These are phyloP conservation scores for Rhizoglyphus robini DNA, from an alignment of 1,140 invertebrate genomes.

Conservation along the genomic window DNA sequence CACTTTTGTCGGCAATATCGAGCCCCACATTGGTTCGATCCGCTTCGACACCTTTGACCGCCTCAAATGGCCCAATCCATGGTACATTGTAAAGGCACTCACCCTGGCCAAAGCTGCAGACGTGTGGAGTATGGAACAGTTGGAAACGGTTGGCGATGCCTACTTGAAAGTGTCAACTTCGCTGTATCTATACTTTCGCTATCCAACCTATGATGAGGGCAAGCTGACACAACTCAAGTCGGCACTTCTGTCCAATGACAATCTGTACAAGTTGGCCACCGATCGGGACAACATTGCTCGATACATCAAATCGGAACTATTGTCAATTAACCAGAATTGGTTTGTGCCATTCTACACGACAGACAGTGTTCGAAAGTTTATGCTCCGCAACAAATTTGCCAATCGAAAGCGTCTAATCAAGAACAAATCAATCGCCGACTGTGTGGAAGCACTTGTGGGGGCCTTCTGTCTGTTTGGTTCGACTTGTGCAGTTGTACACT, in stretches of 20 bases:
- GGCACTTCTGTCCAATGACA: slow-evolving; percentile 63
- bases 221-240: slow-evolving; percentile 57
- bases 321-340: neutral
- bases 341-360: neutral
- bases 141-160: slow-evolving; percentile 74
- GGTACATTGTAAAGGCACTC: neutral
- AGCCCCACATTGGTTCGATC: neutral
- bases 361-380: no score
- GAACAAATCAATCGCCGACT: slow-evolving; percentile 58
- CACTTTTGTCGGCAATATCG: neutral
- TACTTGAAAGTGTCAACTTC: slow-evolving; percentile 67
- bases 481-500: slow-evolving; percentile 41
- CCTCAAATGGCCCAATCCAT: slow-evolving; percentile 14
- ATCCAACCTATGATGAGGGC: slow-evolving; percentile 56
- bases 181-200: slow-evolving; percentile 54
- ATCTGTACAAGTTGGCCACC: slow-evolving; percentile 53
- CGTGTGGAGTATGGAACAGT: slow-evolving; percentile 61
- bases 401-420: slow-evolving; percentile 20
- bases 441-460: slow-evolving; percentile 67
- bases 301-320: slow-evolving; percentile 30
- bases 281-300: slow-evolving; percentile 38
- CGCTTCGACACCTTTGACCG: slow-evolving; percentile 1
- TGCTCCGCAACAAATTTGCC: neutral
- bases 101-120: slow-evolving; percentile 46
- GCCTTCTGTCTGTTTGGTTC: slow-evolving; percentile 48